A percentile compares a stretch with the other conserved stretches of the same genome.
phyloP scores from a whole-genome alignment of 1,140 invertebrate species.

The Leptinotarsa undecemlineata region DNA sequence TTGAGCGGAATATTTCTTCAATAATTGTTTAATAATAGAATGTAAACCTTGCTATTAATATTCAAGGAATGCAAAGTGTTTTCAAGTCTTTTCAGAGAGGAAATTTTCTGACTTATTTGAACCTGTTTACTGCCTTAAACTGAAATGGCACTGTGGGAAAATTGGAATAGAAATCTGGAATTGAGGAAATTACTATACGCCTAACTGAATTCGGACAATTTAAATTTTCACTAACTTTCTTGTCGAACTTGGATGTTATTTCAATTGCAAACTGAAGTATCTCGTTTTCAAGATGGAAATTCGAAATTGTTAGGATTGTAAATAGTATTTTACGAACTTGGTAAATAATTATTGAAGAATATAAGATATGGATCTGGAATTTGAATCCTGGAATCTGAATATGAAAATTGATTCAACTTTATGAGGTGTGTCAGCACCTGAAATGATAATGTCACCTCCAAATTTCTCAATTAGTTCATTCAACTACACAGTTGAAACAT shows the following conservation, averaged over 20 bases:
- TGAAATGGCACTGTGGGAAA: constrained; percentile 1
- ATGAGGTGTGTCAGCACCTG: too few species aligned
- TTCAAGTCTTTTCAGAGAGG: neutral
- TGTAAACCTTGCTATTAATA: neutral
- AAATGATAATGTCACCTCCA: too few species aligned
- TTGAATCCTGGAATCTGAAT: too few species aligned
- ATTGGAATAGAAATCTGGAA: constrained; percentile 15
- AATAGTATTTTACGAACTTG: too few species aligned
- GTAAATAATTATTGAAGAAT: too few species aligned
- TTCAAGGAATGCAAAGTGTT: constrained; percentile 5
- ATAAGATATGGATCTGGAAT: too few species aligned
- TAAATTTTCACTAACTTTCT: constrained; percentile 13
- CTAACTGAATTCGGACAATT: constrained; percentile 11
- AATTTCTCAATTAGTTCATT: too few species aligned
- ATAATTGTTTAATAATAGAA: neutral
- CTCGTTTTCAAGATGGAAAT: neutral
- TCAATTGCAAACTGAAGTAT: constrained; percentile 17
- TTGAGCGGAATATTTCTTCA: neutral
- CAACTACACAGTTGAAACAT: too few species aligned
- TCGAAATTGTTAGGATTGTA: too few species aligned
- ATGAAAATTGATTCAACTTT: too few species aligned
- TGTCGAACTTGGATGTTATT: neutral
- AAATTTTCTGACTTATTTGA: neutral
- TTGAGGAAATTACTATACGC: constrained; percentile 1
- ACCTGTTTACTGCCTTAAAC: neutral